Percentiles rank a stretch among this genome's conserved stretches.
Evolutionary conservation across 2,888 invertebrate genomes (phyloP).

Genomic region (Pseudococcus longispinus): DNA sequence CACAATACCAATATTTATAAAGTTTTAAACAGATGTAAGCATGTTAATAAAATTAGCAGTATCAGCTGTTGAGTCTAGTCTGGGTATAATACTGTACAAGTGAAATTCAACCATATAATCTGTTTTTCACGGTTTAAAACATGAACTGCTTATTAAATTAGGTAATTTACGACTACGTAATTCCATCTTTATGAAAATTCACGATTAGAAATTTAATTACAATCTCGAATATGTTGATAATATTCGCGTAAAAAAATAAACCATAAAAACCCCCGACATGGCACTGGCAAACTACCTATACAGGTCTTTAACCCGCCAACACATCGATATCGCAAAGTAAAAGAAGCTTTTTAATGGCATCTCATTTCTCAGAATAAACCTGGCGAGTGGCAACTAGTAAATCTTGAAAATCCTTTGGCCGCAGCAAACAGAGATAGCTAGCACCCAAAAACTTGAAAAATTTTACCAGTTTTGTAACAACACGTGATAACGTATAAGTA

Average conservation of each 20-base stretch:
- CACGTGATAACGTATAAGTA: not conserved
- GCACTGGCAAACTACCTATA: too few relatives aligned
- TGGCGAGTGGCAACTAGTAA: not conserved
- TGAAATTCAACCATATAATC: too few relatives aligned
- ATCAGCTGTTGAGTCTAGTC: too few relatives aligned
- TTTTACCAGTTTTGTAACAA: not conserved
- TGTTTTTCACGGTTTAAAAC: not conserved
- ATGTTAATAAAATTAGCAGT: too few relatives aligned
- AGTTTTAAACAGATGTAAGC: too few relatives aligned
- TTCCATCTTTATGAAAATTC: not conserved
- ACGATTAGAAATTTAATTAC: not conserved
- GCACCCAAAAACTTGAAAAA: not conserved
- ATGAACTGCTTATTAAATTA: not conserved
- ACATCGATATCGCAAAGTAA: not conserved
- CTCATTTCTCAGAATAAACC: not conserved
- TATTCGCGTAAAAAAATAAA: not conserved
- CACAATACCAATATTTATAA: too few relatives aligned
- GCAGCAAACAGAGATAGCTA: not conserved
- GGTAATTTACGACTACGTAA: not conserved
- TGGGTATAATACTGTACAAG: too few relatives aligned
- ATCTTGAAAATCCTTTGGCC: not conserved
- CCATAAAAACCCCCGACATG: too few relatives aligned
- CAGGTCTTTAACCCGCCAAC: not conserved
- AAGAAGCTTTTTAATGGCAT: not conserved
- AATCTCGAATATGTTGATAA: not conserved